Conservation (phyloP, 2,888 invertebrate species). For the Uropetala carovei region DNA sequence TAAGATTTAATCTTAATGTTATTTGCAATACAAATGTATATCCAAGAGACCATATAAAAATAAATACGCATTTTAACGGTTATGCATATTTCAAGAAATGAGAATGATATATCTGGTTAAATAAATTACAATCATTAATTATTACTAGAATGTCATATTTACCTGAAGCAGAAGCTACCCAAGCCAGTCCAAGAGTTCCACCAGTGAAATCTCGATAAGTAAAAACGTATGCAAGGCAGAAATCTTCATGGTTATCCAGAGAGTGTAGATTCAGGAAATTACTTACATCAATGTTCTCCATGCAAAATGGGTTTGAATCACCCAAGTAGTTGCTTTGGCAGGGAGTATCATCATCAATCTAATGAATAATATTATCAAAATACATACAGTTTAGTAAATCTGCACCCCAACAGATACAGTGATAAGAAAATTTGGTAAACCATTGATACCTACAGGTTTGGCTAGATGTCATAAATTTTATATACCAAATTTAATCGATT, state of each 20-base stretch:
- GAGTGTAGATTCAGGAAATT: slow-evolving; percentile 99
- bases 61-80: too few relatives aligned
- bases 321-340: slow-evolving; percentile 82
- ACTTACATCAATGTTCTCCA: slow-evolving; percentile 98
- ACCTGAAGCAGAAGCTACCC: slow-evolving; percentile 97
- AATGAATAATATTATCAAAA: slow-evolving; percentile 73
- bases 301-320: slow-evolving; percentile 92
- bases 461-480: background rate
- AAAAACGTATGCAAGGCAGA: slow-evolving; percentile 99
- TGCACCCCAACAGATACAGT: background rate
- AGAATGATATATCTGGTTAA: too few relatives aligned
- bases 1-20: too few relatives aligned
- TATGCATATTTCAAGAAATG: too few relatives aligned
- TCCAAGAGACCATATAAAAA: too few relatives aligned
- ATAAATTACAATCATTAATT: too few relatives aligned
- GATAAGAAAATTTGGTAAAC: too few relatives aligned
- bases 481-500: too few relatives aligned
- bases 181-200: slow-evolving; percentile 97
- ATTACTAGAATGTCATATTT: slow-evolving; percentile 66
- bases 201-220: slow-evolving; percentile 98
- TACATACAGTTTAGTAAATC: background rate
- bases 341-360: slow-evolving; percentile 94
- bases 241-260: slow-evolving; percentile 96
- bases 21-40: too few relatives aligned
- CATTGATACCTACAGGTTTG: too few relatives aligned